Percentiles rank a stretch among this genome's conserved stretches.
Evolutionary conservation across 1,140 invertebrate genomes (phyloP).

Genomic region (Drosophila pandora): DNA sequence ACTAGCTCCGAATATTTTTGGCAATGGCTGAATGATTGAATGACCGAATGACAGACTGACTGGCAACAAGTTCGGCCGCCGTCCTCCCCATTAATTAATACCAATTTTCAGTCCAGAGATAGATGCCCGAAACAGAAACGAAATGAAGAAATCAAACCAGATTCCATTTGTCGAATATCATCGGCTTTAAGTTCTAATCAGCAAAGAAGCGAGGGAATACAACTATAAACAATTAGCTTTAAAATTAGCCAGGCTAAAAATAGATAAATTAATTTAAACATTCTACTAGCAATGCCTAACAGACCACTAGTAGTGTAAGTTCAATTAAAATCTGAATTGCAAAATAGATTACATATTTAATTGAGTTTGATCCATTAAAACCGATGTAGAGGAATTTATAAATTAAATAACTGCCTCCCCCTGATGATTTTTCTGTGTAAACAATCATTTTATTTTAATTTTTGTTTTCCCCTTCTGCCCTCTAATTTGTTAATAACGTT

Average conservation of each 20-base stretch:
- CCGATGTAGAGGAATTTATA: not conserved
- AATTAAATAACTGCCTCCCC: constrained; percentile 15
- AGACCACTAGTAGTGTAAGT: not conserved
- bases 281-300: not conserved
- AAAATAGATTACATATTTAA: constrained; percentile 11
- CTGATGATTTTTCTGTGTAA: constrained; percentile 13
- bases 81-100: constrained; percentile 71
- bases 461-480: constrained; percentile 23
- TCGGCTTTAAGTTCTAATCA: constrained; percentile 40
- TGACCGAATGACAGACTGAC: constrained; percentile 54
- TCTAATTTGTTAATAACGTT: constrained; percentile 53
- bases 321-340: constrained; percentile 1
- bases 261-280: constrained; percentile 21
- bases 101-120: constrained; percentile 33
- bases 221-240: constrained; percentile 55
- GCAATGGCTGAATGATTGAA: constrained; percentile 45
- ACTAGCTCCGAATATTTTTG: constrained; percentile 40
- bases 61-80: constrained; percentile 66
- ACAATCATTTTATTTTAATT: constrained; percentile 21
- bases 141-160: constrained; percentile 18
- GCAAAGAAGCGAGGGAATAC: constrained; percentile 1
- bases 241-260: constrained; percentile 16
- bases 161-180: constrained; percentile 15
- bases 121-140: not conserved
- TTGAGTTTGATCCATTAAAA: constrained; percentile 6